phyloP scores from a whole-genome alignment of 92 coral and sea anemone species.

The Pocillopora grandis region DNA sequence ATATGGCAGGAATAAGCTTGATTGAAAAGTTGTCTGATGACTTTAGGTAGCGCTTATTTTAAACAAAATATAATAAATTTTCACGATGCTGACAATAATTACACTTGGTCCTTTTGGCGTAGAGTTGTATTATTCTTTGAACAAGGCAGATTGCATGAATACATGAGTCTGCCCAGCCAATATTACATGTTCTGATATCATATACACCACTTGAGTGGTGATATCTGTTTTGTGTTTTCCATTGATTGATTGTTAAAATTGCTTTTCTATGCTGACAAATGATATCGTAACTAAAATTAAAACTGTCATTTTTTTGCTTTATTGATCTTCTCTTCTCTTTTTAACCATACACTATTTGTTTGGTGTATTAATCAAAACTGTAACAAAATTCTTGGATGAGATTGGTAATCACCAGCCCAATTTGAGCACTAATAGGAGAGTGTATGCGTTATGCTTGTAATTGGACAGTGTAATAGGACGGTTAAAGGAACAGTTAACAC shows the following conservation, averaged over 20 bases:
- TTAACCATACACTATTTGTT: neutral
- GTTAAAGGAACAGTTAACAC: too few species aligned
- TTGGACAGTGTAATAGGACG: too few species aligned
- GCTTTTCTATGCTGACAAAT: neutral
- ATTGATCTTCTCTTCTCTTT: neutral
- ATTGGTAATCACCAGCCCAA: too few species aligned
- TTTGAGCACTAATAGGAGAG: too few species aligned
- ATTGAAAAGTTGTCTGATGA: neutral
- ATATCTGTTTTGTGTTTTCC: conserved; percentile 1
- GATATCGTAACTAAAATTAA: neutral
- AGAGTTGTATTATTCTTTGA: neutral
- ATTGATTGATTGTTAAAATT: conserved; percentile 11
- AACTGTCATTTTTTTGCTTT: neutral
- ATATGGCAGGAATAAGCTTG: neutral
- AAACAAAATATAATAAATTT: neutral
- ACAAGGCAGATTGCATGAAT: conserved; percentile 40
- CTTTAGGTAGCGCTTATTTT: neutral
- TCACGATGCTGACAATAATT: neutral
- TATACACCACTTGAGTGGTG: conserved; percentile 10
- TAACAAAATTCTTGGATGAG: neutral
- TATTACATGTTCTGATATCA: conserved; percentile 10
- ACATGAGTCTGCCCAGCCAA: conserved; percentile 26
- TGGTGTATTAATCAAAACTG: neutral
- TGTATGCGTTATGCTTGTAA: too few species aligned
- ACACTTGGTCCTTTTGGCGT: neutral